Evolutionary conservation across 2,797 vertebrate genomes (phyloP).

Genomic region (Xyrichtys novacula): DNA sequence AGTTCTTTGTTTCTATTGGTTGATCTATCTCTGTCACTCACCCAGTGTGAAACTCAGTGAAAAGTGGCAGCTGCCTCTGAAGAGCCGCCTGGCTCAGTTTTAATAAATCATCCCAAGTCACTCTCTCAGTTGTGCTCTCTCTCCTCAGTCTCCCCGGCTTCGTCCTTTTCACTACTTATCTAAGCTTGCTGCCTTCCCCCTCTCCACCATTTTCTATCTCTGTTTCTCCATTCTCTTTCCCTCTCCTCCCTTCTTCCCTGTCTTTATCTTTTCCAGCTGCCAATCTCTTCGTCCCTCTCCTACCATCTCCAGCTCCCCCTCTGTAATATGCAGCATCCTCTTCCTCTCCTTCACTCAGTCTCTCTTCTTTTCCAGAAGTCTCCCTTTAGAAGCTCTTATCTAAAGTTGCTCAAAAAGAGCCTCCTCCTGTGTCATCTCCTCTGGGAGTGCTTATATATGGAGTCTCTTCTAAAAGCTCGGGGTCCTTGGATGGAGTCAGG

Average conservation of each 20-base stretch:
- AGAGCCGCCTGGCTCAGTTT: conserved; percentile 50
- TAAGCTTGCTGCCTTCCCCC: conserved; percentile 48
- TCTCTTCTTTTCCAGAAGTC: conserved; percentile 33
- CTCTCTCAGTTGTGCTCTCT: conserved; percentile 27
- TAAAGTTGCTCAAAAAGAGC: conserved; percentile 57
- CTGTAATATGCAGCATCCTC: conserved; percentile 53
- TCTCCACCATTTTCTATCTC: conserved; percentile 41
- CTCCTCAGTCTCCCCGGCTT: conserved; percentile 27
- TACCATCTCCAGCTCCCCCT: conserved; percentile 28
- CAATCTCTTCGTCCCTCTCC: conserved; percentile 58
- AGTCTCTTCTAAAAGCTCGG: conserved; percentile 41
- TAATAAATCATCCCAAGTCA: conserved; percentile 66
- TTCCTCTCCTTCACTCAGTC: conserved; percentile 20
- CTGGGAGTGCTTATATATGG: conserved; percentile 37
- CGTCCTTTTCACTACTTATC: conserved; percentile 62
- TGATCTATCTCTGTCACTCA: conserved; percentile 41
- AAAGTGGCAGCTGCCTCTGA: conserved; percentile 69
- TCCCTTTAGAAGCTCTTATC: conserved; percentile 59
- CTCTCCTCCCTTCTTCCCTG: conserved; percentile 41
- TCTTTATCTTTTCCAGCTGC: conserved; percentile 67
- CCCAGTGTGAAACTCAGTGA: conserved; percentile 53
- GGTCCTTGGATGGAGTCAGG: conserved; percentile 50
- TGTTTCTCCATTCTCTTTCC: conserved; percentile 40
- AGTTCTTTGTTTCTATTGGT: conserved; percentile 51
- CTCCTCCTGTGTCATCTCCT: conserved; percentile 40